Base-by-base conservation (phyloP, 92 coral and sea anemone species). In the Epizoanthus ramosus region DNA sequence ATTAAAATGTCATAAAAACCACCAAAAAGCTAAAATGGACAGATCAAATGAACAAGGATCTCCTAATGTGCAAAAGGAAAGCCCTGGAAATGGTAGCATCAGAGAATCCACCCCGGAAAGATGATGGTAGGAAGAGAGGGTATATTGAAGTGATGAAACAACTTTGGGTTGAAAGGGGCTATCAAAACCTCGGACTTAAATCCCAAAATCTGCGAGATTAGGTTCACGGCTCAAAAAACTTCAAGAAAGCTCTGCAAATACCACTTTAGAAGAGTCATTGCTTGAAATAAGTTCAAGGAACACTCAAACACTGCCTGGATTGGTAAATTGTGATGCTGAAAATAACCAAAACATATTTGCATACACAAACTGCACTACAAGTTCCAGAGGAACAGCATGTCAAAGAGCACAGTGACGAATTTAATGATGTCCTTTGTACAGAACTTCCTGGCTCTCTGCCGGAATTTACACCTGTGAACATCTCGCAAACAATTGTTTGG, bases 121-220 rank as follows among this genome's bases (percentile, higher is more conserved):
- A 63, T 59, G 70, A 79, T 67, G 73, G 84, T 59, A 60, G 73
- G 73, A 80, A 80, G 35, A 63, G 19, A 54, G 84, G 74, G 12
- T 80, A 80, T 68, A 80, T 80, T 64, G 58, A 80, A 50, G 71
- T 80, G 71, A 79, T 80, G 74, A 80, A 80, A 47, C 84, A 80
- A 52, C 73, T 80, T 31, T 80, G 84, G 84, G 84, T 63, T 28
- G 84, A 80, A 80, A 64, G 84, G 21, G 84, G 73, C 57, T 80
- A 63, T 80, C 53, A 17, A 35, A 68, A 80, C 35, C 84, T 80
- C 59, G 72, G 71, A 52, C 72, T 80, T 28, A 80, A 64, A 60
- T 58, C 71, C 71, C 74, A 80, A 64, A 80, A 80, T 53, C 69
- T 79, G 50, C 43, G 83, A 79, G 83, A 79, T 15, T 73, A 79